phyloP scores from a whole-genome alignment of 2,888 invertebrate species.

The Sycophila texana region DNA sequence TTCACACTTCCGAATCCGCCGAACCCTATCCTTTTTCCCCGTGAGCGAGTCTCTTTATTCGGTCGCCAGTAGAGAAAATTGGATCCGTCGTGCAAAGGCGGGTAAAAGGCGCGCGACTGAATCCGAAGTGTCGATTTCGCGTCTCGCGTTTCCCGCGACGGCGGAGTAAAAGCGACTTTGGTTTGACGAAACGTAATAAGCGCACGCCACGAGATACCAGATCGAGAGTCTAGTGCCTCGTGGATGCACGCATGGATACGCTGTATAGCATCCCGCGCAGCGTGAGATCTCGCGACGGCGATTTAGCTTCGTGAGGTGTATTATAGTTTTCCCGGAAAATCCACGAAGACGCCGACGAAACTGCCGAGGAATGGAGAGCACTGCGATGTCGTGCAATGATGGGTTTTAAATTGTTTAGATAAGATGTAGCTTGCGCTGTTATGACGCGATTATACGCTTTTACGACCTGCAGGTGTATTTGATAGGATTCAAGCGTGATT shows the following conservation, averaged over 20 bases:
- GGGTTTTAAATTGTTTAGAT: too few relatives aligned
- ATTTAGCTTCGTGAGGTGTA: not conserved
- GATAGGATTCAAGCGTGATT: too few relatives aligned
- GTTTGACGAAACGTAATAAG: slow-evolving; percentile 29
- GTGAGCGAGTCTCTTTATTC: not conserved
- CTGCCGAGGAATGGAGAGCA: too few relatives aligned
- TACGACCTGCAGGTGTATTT: too few relatives aligned
- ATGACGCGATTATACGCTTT: too few relatives aligned
- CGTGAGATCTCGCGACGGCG: not conserved
- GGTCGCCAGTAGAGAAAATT: slow-evolving; percentile 1
- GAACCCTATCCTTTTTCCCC: too few relatives aligned
- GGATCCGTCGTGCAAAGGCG: not conserved
- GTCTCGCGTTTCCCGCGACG: not conserved
- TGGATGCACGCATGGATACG: not conserved
- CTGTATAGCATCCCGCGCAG: not conserved
- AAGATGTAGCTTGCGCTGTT: too few relatives aligned
- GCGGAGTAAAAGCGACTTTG: slow-evolving; percentile 17
- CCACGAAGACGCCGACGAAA: too few relatives aligned
- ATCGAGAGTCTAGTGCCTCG: not conserved
- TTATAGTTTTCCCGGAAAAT: too few relatives aligned
- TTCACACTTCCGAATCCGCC: too few relatives aligned
- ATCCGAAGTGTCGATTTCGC: slow-evolving; percentile 34
- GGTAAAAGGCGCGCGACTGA: not conserved
- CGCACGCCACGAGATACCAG: not conserved
- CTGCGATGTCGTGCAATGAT: too few relatives aligned